Evolutionary conservation across 2,888 invertebrate genomes (phyloP), one percentile per base, ranked within the genome.

Genomic region (Epiblema foenella): DNA sequence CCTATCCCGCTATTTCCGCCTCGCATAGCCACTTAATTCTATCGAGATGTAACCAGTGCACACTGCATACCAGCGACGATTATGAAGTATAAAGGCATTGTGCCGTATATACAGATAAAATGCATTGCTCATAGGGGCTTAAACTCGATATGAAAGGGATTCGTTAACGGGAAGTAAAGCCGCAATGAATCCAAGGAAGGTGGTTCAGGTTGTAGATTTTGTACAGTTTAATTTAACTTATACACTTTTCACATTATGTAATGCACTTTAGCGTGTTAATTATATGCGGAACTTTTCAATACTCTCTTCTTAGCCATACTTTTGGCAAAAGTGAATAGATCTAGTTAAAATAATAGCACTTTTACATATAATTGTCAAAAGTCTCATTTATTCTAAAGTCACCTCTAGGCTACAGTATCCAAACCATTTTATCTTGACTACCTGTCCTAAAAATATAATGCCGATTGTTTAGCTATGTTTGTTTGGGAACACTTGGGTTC

Each of bases 401-500:
- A 39, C 12, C 3, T 12, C 4, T 39, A 39, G 12, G 9, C 0
- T 12, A 39, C 39, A 0, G 46, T 46, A n/a, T 46, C n/a, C 46
- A 46, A 42, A 5, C 15, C 42, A 49, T 18, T 24, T 15, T 24
- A 24, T 49, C 49, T 46, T 33, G 29, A 20, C 49, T 20, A 46
- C 18, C 20, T 58, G 49, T n/a, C 57, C 39, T 20, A 59, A 24
- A 58, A 51, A 15, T 39, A 69, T 46, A 24, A 18, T 39, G n/a
- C 54, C 51, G 10, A 42, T 64, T 58, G 20, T 54, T 46, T 11
- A n/a, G 49, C 39, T 17, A 2, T 52, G 29, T 69, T 64, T 69
- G 51, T 64, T 29, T 17, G 51, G 51, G 64, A 29, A 39, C 17
- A 63, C 57, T 64, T 64, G 54, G 42, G 54, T 17, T 65, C 51